These are phyloP conservation scores for Nematostella vectensis DNA, from an alignment of 92 coral and sea anemone species.

Conservation along the genomic window DNA sequence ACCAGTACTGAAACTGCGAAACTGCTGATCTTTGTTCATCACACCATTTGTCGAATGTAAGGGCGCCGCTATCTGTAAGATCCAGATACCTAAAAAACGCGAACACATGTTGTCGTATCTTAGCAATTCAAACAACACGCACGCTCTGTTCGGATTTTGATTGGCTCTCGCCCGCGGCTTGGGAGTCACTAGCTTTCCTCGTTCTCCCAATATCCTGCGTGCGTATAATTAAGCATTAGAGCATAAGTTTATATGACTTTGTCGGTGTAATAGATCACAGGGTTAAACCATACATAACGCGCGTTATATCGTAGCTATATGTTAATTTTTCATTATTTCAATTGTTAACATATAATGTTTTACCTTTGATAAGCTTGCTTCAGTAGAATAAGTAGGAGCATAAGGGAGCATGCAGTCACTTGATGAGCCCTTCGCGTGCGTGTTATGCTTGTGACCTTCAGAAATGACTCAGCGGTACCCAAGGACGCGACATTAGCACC, in stretches of 20 bases:
- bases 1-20: slow-evolving; percentile 64
- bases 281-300: too few species aligned
- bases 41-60: slow-evolving; percentile 47
- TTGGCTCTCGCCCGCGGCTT: too few species aligned
- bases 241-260: too few species aligned
- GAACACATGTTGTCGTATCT: too few species aligned
- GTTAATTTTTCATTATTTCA: not conserved
- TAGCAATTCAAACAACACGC: too few species aligned
- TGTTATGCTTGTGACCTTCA: slow-evolving; percentile 37
- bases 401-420: slow-evolving; percentile 21
- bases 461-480: slow-evolving; percentile 49
- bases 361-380: slow-evolving; percentile 5
- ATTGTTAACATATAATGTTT: not conserved
- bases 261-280: too few species aligned
- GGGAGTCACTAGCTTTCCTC: too few species aligned
- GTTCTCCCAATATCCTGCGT: too few species aligned
- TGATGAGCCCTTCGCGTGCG: slow-evolving; percentile 46
- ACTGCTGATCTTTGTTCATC: slow-evolving; percentile 7
- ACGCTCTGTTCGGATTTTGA: too few species aligned
- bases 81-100: not conserved
- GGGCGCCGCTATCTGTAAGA: not conserved
- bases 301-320: not conserved
- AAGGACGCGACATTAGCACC: slow-evolving; percentile 40
- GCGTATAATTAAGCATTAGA: too few species aligned
- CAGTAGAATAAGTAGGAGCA: not conserved